Base-by-base conservation (phyloP, 2,797 vertebrate species). In the Urosaurus nigricauda region DNA sequence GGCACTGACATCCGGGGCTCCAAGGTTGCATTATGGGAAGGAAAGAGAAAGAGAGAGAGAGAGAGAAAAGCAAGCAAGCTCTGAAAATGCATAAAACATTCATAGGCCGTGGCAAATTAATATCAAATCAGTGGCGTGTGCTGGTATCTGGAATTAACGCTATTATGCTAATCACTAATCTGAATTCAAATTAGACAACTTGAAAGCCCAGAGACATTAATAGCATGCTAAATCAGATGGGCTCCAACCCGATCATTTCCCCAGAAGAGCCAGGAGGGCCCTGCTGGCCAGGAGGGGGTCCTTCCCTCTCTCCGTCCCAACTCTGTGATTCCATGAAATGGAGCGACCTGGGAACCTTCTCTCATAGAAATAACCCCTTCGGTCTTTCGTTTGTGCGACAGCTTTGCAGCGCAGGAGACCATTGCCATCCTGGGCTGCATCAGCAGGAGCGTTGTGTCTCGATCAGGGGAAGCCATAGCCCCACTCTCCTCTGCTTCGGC, bases 161-260 rank as follows among this genome's bases (percentile, higher is more conserved):
- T 37, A 53, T 81, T 81, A 75, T 82, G 60, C 84, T 86, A 86
- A 81, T 89, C 26, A 53, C 56, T 53, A 68, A 86, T 89, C 84
- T 75, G 84, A 65, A 86, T 86, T 53, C 84, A 86, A 81, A 82
- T 82, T 21, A 53, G 84, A 32, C 32, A 12, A 63, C 24, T 51
- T 65, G 83, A 65, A 80, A 81, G 78, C 40, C 19, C 21, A 79
- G 78, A 40, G 56, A 8, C 73, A 40, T 37, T 74, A 51, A 70
- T 65, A 53, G 70, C 68, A 75, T 74, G 47, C 81, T 73, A 29
- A 81, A 63, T 85, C 77, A 65, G 68, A 19, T 21, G 12, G 77
- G 26, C 29, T 5, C 0, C 35, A 68, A 43, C 29, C 73, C 60
- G 51, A 19, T 47, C 14, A 11, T 79, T 71, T 51, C 47, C 47